Percentiles rank a stretch among this genome's conserved stretches.
Evolutionary conservation across 2,797 vertebrate genomes (phyloP).

Genomic region (Aplochiton taeniatus): DNA sequence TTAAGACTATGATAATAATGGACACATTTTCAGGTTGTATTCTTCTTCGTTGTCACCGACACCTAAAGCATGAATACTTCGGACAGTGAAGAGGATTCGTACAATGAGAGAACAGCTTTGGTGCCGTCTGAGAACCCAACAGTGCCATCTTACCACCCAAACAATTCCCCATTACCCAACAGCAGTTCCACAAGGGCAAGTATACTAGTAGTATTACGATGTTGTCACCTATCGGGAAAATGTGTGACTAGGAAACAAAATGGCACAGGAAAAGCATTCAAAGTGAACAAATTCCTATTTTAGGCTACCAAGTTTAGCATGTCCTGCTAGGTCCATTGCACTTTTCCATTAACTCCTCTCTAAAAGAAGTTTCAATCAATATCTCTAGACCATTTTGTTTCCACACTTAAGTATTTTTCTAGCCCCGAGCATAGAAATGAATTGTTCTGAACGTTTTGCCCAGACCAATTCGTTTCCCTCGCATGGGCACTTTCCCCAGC

Average conservation of each 20-base stretch:
- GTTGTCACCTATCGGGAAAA: neutral
- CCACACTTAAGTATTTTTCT: too few relatives aligned
- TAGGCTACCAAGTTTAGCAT: too few relatives aligned
- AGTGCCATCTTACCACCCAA: slow-evolving; percentile 77
- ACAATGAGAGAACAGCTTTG: slow-evolving; percentile 90
- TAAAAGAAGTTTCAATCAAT: too few relatives aligned
- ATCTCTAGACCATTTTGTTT: too few relatives aligned
- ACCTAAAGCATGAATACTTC: slow-evolving; percentile 83
- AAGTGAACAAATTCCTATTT: too few relatives aligned
- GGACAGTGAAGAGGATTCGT: slow-evolving; percentile 90
- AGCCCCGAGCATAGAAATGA: too few relatives aligned
- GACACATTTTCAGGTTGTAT: neutral
- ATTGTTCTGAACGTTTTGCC: too few relatives aligned
- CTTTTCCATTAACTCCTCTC: too few relatives aligned
- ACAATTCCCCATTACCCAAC: slow-evolving; percentile 58
- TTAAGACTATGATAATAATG: neutral
- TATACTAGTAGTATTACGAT: neutral
- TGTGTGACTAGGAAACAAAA: neutral
- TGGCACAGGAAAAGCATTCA: neutral
- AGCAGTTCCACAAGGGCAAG: slow-evolving; percentile 69
- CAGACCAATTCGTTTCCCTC: too few relatives aligned
- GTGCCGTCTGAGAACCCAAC: slow-evolving; percentile 84
- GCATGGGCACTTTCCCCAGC: too few relatives aligned
- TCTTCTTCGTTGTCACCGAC: slow-evolving; percentile 11
- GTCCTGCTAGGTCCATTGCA: too few relatives aligned